phyloP scores from a whole-genome alignment of 2,113 vertebrate genomes.

The Oriolus oriolus region DNA sequence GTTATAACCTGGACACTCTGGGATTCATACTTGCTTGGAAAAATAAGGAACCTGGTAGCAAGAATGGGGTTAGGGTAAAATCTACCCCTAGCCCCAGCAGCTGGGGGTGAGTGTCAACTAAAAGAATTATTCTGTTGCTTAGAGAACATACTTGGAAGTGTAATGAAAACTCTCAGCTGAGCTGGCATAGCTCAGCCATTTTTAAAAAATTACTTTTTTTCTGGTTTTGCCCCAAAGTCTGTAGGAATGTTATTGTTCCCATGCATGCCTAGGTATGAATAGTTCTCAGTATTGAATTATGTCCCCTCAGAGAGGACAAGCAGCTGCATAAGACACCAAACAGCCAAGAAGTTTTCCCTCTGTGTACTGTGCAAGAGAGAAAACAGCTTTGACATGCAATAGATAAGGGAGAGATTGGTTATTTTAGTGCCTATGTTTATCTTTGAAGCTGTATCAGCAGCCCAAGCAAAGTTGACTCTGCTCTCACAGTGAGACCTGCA shows the following conservation, averaged over 20 bases:
- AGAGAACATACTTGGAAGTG: background rate
- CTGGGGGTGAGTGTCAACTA: background rate
- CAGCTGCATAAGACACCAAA: background rate
- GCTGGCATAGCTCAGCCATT: background rate
- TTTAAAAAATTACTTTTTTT: background rate
- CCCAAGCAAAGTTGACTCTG: background rate
- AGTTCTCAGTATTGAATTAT: background rate
- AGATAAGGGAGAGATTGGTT: background rate
- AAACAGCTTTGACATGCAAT: background rate
- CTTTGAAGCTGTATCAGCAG: background rate
- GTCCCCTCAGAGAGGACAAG: background rate
- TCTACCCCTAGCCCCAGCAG: background rate
- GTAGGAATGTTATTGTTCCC: background rate
- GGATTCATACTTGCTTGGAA: background rate
- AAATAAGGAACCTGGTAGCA: background rate
- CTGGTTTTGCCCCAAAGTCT: background rate
- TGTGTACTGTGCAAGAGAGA: background rate
- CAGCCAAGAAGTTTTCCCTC: background rate
- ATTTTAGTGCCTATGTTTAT: background rate
- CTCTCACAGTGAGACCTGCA: background rate
- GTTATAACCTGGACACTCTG: background rate
- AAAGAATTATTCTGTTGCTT: background rate
- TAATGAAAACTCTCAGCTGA: background rate
- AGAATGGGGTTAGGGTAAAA: background rate
- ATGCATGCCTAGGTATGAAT: accelerated